Percentiles rank a stretch among this genome's conserved stretches.
Conservation (phyloP, 2,113 vertebrate species). For the Podiceps cristatus region DNA sequence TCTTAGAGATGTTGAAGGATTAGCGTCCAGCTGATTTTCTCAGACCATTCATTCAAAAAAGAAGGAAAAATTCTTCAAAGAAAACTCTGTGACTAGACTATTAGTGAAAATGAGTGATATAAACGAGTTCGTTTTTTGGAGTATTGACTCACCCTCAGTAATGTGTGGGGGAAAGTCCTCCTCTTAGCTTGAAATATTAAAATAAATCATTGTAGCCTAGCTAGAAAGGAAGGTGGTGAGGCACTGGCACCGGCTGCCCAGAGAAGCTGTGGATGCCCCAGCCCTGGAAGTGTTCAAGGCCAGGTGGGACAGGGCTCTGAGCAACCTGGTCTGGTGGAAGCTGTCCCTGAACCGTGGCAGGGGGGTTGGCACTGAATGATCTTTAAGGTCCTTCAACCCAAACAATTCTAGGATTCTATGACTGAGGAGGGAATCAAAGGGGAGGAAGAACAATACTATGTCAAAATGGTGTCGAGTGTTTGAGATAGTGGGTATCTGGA, state of each 20-base stretch:
- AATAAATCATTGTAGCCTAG: neutral
- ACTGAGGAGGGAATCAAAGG: neutral
- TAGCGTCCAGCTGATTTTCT: neutral
- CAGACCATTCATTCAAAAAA: neutral
- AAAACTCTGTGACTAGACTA: neutral
- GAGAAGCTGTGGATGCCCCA: too few relatives aligned
- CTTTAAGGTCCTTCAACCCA: too few relatives aligned
- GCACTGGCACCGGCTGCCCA: too few relatives aligned
- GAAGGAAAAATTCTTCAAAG: neutral
- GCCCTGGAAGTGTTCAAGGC: too few relatives aligned
- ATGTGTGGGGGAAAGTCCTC: neutral
- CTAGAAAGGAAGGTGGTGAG: neutral
- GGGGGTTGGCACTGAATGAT: too few relatives aligned
- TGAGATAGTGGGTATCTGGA: neutral
- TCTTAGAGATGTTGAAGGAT: neutral
- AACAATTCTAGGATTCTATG: too few relatives aligned
- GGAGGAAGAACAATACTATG: neutral
- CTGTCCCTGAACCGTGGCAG: too few relatives aligned
- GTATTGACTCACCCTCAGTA: neutral
- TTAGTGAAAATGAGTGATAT: neutral
- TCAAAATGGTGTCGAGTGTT: neutral
- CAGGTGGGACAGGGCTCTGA: too few relatives aligned
- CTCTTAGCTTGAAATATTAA: neutral
- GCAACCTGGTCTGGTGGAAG: too few relatives aligned
- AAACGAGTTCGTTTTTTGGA: neutral